A percentile compares a stretch with the other conserved stretches of the same genome.
Conservation (phyloP, 2,113 vertebrate genomes). For the Eptesicus fuscus region DNA sequence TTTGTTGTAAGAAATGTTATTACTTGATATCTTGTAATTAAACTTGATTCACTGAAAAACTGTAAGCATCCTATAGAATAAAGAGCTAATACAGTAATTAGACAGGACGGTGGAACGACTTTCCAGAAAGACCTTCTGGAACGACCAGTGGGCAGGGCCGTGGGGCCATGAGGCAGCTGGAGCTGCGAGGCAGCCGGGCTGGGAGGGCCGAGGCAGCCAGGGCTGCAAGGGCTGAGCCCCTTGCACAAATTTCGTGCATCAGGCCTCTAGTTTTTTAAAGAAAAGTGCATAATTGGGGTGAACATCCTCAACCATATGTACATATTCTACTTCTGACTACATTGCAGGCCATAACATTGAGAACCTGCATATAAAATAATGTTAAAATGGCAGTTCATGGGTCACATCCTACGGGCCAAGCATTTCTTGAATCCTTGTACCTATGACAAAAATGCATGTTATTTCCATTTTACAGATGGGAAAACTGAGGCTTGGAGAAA, state of each 20-base stretch:
- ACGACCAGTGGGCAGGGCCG: too few relatives aligned
- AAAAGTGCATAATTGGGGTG: background rate
- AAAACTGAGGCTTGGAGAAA: slow-evolving; percentile 19
- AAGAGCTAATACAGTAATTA: too few relatives aligned
- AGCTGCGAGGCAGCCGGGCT: too few relatives aligned
- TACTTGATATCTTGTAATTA: background rate
- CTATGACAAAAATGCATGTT: background rate
- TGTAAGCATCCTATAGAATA: background rate
- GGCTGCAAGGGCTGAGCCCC: too few relatives aligned
- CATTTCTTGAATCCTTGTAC: background rate
- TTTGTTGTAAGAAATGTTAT: background rate
- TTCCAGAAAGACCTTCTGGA: too few relatives aligned
- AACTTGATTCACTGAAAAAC: background rate
- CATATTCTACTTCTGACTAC: background rate
- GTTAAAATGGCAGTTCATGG: background rate
- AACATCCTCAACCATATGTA: background rate
- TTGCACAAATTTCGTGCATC: too few relatives aligned
- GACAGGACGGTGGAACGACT: too few relatives aligned
- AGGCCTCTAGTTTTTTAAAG: background rate
- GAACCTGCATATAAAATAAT: background rate
- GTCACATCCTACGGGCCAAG: background rate
- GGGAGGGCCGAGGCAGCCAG: too few relatives aligned
- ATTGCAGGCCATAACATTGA: background rate
- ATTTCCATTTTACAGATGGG: slow-evolving; percentile 3
- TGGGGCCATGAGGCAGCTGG: too few relatives aligned